These are phyloP conservation scores for Liodrosophila aerea DNA, from an alignment of 2,888 invertebrate species.

Conservation along the genomic window DNA sequence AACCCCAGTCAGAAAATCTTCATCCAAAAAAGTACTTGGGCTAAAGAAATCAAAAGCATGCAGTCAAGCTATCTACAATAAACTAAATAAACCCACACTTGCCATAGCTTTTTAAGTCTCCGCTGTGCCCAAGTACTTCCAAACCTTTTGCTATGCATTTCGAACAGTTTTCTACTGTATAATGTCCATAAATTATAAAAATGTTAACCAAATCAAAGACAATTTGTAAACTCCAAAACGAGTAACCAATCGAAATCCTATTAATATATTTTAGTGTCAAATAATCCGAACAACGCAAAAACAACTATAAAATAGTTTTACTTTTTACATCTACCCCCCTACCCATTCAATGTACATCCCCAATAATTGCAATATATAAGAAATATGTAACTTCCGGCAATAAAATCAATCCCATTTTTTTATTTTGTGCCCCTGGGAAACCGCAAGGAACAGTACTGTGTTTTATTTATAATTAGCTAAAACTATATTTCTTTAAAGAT, in stretches of 20 bases:
- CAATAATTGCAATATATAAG: constrained; percentile 40
- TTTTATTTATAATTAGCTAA: constrained; percentile 36
- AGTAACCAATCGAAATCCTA: constrained; percentile 19
- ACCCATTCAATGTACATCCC: constrained; percentile 29
- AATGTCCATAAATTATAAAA: constrained; percentile 37
- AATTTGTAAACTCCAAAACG: constrained; percentile 32
- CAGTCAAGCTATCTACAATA: constrained; percentile 4
- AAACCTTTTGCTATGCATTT: constrained; percentile 46
- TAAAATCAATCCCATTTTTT: constrained; percentile 50
- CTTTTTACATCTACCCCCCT: not conserved
- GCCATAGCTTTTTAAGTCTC: constrained; percentile 24
- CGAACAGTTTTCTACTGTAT: constrained; percentile 35
- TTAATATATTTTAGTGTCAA: constrained; percentile 20
- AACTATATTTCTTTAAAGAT: no score
- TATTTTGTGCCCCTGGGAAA: constrained; percentile 35
- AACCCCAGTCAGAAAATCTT: no score
- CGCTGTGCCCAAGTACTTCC: constrained; percentile 28
- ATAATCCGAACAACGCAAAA: constrained; percentile 12
- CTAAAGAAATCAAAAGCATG: constrained; percentile 15
- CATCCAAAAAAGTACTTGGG: constrained; percentile 31
- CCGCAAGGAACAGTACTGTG: constrained; percentile 23
- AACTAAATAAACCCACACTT: constrained; percentile 22
- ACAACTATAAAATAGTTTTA: constrained; percentile 16
- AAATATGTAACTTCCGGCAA: constrained; percentile 47
- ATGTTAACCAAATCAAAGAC: constrained; percentile 22